phyloP scores from a whole-genome alignment of 1,140 invertebrate species.

The Sycobia sp. region DNA sequence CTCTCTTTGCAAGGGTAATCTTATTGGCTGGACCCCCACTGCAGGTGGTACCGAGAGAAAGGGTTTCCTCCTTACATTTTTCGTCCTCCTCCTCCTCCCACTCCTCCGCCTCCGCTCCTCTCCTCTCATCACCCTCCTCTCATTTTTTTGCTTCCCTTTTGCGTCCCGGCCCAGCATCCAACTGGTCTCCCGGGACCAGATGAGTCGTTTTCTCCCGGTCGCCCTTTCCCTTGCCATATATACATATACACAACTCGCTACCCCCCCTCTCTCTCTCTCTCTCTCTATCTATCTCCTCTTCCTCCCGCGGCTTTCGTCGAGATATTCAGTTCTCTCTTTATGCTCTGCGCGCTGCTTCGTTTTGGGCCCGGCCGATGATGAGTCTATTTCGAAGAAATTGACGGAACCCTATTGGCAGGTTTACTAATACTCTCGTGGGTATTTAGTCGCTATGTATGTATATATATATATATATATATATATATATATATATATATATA shows the following conservation, averaged over 20 bases:
- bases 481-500: no score
- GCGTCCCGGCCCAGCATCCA: slow-evolving; percentile 13
- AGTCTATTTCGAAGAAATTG: slow-evolving; percentile 48
- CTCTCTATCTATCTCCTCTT: no score
- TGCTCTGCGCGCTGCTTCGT: slow-evolving; percentile 29
- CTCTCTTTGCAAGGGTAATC: slow-evolving; percentile 17
- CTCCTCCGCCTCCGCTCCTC: background rate
- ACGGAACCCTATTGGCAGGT: slow-evolving; percentile 38
- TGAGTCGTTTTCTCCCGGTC: slow-evolving; percentile 10
- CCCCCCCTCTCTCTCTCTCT: no score
- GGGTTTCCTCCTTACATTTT: slow-evolving; percentile 28
- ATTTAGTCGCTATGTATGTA: no score
- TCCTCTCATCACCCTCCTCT: background rate
- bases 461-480: no score
- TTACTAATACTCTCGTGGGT: slow-evolving; percentile 25
- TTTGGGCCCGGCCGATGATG: slow-evolving; percentile 41
- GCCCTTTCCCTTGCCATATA: slow-evolving; percentile 30
- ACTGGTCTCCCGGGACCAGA: slow-evolving; percentile 25
- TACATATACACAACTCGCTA: no score
- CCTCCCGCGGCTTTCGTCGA: background rate
- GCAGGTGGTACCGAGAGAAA: slow-evolving; percentile 31
- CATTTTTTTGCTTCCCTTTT: slow-evolving; percentile 26
- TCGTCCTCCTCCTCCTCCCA: no score
- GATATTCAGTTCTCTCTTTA: slow-evolving; percentile 5
- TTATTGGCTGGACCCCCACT: slow-evolving; percentile 32